A percentile compares a stretch with the other conserved stretches of the same genome.
Conservation (phyloP, 2,797 vertebrate species). For the Acomys russatus region DNA sequence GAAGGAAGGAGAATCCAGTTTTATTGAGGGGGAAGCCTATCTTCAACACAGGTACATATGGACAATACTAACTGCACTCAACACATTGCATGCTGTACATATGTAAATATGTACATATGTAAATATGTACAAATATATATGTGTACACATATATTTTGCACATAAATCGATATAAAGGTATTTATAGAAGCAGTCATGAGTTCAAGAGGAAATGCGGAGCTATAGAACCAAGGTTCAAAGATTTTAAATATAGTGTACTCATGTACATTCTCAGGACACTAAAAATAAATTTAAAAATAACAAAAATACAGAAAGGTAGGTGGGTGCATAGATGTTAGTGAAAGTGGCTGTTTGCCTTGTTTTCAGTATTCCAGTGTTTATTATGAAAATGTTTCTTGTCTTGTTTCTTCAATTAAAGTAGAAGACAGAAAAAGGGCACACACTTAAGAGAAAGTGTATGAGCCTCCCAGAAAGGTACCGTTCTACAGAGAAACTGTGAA, state of each 20-base stretch:
- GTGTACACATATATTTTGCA: neutral
- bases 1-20: neutral
- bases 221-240: no score
- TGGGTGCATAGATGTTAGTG: neutral
- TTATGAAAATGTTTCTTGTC: neutral
- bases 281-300: neutral
- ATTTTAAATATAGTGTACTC: neutral
- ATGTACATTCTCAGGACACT: neutral
- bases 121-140: neutral
- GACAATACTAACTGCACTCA: no score
- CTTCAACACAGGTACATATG: neutral
- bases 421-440: neutral
- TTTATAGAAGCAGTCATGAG: neutral
- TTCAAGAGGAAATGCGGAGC: neutral
- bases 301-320: neutral
- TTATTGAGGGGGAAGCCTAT: no score
- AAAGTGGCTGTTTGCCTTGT: neutral
- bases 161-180: neutral
- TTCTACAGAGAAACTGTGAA: neutral
- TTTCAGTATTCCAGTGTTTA: conserved; percentile 24
- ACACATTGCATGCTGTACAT: neutral
- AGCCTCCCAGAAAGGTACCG: neutral
- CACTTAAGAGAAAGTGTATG: conserved; percentile 36
- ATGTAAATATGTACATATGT: neutral
- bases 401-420: conserved; percentile 33